These are phyloP conservation scores for Sclerodermus sp. DNA, from an alignment of 2,888 invertebrate genomes.

Conservation along the genomic window DNA sequence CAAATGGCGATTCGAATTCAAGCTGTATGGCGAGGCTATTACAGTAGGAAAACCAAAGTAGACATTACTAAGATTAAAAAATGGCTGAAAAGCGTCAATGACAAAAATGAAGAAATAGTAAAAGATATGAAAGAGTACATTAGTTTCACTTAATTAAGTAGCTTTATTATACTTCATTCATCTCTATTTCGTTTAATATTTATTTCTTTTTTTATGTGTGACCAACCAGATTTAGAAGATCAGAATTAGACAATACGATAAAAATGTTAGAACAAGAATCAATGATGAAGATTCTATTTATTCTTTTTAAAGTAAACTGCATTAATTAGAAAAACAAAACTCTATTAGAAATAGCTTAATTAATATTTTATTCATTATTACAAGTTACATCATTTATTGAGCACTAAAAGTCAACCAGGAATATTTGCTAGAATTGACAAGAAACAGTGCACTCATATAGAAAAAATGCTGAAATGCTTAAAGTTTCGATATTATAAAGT, in stretches of 20 bases:
- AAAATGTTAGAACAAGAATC: constrained; percentile 35
- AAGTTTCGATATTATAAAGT: constrained; percentile 25
- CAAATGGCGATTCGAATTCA: constrained; percentile 41
- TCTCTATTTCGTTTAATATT: too few relatives aligned
- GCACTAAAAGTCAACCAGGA: constrained; percentile 36
- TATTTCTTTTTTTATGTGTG: not conserved
- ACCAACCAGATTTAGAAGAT: constrained; percentile 30
- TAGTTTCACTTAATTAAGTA: not conserved
- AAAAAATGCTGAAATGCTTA: constrained; percentile 40
- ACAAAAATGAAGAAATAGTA: constrained; percentile 28
- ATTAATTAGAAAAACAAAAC: not conserved
- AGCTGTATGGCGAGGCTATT: constrained; percentile 42
- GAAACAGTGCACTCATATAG: constrained; percentile 29
- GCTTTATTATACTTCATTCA: too few relatives aligned
- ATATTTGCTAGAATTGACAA: constrained; percentile 37
- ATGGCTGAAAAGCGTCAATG: constrained; percentile 30
- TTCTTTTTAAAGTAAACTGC: constrained; percentile 40
- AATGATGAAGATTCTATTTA: constrained; percentile 40
- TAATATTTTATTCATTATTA: constrained; percentile 3
- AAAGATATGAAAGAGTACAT: constrained; percentile 32
- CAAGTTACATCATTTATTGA: constrained; percentile 42
- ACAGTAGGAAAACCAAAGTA: constrained; percentile 24
- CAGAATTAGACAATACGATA: constrained; percentile 17
- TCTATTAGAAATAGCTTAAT: not conserved
- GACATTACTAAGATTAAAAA: constrained; percentile 23